phyloP scores from a whole-genome alignment of 2,888 invertebrate genomes.

The Drosophila colorata region DNA sequence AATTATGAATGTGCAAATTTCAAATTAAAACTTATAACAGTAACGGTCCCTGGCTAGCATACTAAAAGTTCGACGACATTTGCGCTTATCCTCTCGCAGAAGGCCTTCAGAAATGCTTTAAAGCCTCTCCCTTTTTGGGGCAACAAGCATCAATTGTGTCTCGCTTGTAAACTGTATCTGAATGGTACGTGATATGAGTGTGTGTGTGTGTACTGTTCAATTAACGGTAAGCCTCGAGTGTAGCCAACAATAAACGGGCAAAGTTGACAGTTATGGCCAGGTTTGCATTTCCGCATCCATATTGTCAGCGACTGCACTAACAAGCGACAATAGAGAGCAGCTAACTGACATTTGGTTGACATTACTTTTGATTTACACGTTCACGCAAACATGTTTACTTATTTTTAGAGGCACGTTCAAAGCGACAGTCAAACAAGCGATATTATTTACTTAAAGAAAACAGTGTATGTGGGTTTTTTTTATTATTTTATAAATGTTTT shows the following conservation, averaged over 20 bases:
- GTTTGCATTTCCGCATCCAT: constrained; percentile 51
- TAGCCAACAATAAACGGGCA: constrained; percentile 11
- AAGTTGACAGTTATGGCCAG: constrained; percentile 7
- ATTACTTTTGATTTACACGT: constrained; percentile 1
- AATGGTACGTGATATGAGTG: not conserved
- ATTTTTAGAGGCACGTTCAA: not conserved
- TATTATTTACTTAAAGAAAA: too few species aligned
- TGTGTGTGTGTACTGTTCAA: constrained; percentile 18
- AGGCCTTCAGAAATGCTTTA: not conserved
- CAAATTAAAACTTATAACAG: too few species aligned
- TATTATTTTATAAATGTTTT: not conserved
- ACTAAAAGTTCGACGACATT: not conserved
- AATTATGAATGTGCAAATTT: too few species aligned
- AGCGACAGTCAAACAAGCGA: not conserved
- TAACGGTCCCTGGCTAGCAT: not conserved
- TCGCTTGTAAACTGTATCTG: constrained; percentile 6
- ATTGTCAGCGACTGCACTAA: constrained; percentile 12
- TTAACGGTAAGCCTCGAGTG: constrained; percentile 25
- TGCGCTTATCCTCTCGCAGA: not conserved
- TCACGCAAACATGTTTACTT: not conserved
- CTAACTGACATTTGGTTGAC: constrained; percentile 21
- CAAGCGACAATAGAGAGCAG: constrained; percentile 10
- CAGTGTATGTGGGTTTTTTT: not conserved
- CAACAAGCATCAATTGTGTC: not conserved
- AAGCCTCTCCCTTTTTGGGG: not conserved